phyloP scores from a whole-genome alignment of 2,113 vertebrate genomes.

The Xenopus laevis region DNA sequence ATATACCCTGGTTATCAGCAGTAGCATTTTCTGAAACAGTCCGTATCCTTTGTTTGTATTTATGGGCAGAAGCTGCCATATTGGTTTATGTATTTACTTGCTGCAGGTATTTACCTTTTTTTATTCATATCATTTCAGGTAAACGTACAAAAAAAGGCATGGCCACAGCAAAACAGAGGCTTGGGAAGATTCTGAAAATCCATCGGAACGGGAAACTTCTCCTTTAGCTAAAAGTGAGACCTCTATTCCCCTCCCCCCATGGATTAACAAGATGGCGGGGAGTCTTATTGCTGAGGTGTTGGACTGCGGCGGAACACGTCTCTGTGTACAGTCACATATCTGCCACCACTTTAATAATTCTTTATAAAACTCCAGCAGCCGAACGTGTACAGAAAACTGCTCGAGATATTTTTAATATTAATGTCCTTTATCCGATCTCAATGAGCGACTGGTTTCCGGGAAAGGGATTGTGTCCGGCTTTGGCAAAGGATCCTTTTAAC shows the following conservation, averaged over 20 bases:
- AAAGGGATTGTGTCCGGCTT: slow-evolving; percentile 67
- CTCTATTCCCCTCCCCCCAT: slow-evolving; percentile 50
- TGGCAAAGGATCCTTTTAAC: slow-evolving; percentile 74
- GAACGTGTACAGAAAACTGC: slow-evolving; percentile 81
- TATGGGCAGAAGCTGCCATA: too few species aligned
- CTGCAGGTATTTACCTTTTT: too few species aligned
- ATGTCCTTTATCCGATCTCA: slow-evolving; percentile 71
- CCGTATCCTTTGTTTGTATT: too few species aligned
- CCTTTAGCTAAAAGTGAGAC: slow-evolving; percentile 77
- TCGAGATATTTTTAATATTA: slow-evolving; percentile 90
- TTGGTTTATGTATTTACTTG: too few species aligned
- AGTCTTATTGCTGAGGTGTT: slow-evolving; percentile 55
- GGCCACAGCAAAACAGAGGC: slow-evolving; percentile 98
- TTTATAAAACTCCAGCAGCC: slow-evolving; percentile 89
- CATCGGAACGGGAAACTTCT: slow-evolving; percentile 97
- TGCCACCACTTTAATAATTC: slow-evolving; percentile 69
- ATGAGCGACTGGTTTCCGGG: slow-evolving; percentile 46
- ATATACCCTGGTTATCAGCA: too few species aligned
- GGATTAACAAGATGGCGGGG: slow-evolving; percentile 59
- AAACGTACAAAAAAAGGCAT: slow-evolving; percentile 98
- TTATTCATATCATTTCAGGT: slow-evolving; percentile 64
- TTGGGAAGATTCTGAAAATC: slow-evolving; percentile 98
- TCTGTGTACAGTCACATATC: slow-evolving; percentile 59
- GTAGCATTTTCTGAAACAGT: too few species aligned
- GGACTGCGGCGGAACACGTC: slow-evolving; percentile 51